These are phyloP conservation scores for Eucidaris tribuloides DNA, from an alignment of 35 echinoderm and acorn worm genomes.

Conservation along the genomic window DNA sequence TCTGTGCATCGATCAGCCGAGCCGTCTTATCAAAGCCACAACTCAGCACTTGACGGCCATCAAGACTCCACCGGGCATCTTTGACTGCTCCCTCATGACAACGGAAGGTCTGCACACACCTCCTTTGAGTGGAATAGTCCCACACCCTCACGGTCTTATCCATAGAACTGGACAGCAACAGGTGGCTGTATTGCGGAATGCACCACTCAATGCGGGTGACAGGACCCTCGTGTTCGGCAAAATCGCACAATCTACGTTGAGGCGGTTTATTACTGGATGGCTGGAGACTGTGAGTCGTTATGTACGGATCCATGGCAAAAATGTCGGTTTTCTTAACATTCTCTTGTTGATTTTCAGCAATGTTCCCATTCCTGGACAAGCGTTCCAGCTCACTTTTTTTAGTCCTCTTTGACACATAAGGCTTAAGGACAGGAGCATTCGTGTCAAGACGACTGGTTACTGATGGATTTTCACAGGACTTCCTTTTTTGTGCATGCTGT, in stretches of 20 bases:
- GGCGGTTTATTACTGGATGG: background rate
- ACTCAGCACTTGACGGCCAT: constrained; percentile 69
- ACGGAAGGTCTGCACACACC: constrained; percentile 57
- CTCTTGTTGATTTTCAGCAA: background rate
- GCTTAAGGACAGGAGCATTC: background rate
- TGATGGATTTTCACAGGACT: no score
- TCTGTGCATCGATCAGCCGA: constrained; percentile 63
- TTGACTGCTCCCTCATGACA: constrained; percentile 77
- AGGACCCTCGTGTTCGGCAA: constrained; percentile 40
- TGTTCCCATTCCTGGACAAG: background rate
- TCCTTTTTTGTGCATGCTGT: no score
- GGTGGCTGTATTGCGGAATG: constrained; percentile 68
- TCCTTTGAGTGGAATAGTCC: constrained; percentile 61
- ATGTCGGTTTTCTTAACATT: background rate
- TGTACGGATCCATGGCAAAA: background rate
- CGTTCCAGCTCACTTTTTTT: background rate
- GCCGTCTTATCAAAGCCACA: constrained; percentile 96
- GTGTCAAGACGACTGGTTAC: no score
- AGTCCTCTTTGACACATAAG: constrained; percentile 39
- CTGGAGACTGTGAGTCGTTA: background rate
- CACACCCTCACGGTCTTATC: constrained; percentile 78
- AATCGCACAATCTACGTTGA: background rate
- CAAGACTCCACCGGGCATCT: constrained; percentile 72
- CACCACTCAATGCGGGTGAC: constrained; percentile 75
- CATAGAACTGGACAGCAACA: constrained; percentile 74